phyloP scores from a whole-genome alignment of 2,888 invertebrate genomes.

The Branchellion lobata region DNA sequence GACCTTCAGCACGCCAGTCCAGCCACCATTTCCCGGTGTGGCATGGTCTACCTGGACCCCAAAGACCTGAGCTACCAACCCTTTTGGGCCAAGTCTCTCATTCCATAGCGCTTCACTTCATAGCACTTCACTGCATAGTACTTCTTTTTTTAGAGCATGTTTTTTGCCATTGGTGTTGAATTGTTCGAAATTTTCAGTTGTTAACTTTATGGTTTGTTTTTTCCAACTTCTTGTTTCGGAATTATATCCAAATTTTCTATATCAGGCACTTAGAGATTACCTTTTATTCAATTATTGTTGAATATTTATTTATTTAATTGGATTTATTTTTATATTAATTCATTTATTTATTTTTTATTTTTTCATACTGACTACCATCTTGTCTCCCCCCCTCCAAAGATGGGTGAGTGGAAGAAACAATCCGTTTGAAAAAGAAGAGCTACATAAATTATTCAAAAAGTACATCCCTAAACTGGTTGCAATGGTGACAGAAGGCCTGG shows the following conservation, averaged over 20 bases:
- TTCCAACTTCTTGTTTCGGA: too few species aligned
- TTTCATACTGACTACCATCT: too few species aligned
- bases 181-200: too few species aligned
- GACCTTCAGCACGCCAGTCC: slow-evolving; percentile 87
- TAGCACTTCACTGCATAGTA: background rate
- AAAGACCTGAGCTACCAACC: slow-evolving; percentile 84
- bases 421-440: slow-evolving; percentile 53
- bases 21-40: slow-evolving; percentile 86
- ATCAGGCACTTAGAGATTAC: too few species aligned
- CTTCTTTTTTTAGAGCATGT: background rate
- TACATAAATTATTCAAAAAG: slow-evolving; percentile 70
- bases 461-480: slow-evolving; percentile 74
- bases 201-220: too few species aligned
- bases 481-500: slow-evolving; percentile 73
- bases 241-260: too few species aligned
- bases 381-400: too few species aligned
- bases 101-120: background rate
- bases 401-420: slow-evolving; percentile 67
- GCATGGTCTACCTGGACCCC: slow-evolving; percentile 90
- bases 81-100: slow-evolving; percentile 72
- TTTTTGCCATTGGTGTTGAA: background rate
- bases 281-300: too few species aligned
- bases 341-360: too few species aligned
- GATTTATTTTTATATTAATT: too few species aligned
- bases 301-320: too few species aligned